These are phyloP conservation scores for Drosophila elegans DNA, from an alignment of 1,140 invertebrate genomes.

Conservation along the genomic window DNA sequence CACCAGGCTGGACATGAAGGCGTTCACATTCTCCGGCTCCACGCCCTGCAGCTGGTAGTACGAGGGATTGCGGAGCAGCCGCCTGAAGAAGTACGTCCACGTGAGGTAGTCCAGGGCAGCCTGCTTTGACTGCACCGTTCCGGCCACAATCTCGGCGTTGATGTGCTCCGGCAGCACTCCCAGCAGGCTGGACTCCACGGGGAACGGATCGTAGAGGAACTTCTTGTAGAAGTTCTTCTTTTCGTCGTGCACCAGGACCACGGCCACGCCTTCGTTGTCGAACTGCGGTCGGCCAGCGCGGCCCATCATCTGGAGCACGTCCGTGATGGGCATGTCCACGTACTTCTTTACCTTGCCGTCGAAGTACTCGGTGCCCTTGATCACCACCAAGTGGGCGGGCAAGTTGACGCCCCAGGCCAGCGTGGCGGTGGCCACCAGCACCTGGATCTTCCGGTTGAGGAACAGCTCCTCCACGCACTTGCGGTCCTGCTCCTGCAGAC, in stretches of 20 bases:
- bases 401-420: conserved; percentile 99
- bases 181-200: conserved; percentile 97
- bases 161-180: conserved; percentile 97
- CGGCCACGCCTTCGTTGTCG: conserved; percentile 97
- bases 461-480: conserved; percentile 97
- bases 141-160: conserved; percentile 98
- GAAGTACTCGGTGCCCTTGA: conserved; percentile 98
- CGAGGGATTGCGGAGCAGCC: conserved; percentile 96
- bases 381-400: conserved; percentile 91
- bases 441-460: conserved; percentile 98
- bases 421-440: conserved; percentile 98
- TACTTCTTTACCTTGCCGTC: conserved; percentile 98
- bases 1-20: conserved; percentile 91
- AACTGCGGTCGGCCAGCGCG: conserved; percentile 97
- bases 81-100: conserved; percentile 99
- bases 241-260: conserved; percentile 98
- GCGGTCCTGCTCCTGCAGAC: conserved; percentile 95
- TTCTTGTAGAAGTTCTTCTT: conserved; percentile 99
- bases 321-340: conserved; percentile 99
- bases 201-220: conserved; percentile 99
- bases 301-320: conserved; percentile 99
- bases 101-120: conserved; percentile 98
- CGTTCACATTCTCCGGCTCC: conserved; percentile 90
- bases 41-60: conserved; percentile 95
- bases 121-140: conserved; percentile 96